Percentiles rank a stretch among this genome's conserved stretches.
Evolutionary conservation across 2,113 vertebrate genomes (phyloP).

Genomic region (Pycnonotus jocosus): DNA sequence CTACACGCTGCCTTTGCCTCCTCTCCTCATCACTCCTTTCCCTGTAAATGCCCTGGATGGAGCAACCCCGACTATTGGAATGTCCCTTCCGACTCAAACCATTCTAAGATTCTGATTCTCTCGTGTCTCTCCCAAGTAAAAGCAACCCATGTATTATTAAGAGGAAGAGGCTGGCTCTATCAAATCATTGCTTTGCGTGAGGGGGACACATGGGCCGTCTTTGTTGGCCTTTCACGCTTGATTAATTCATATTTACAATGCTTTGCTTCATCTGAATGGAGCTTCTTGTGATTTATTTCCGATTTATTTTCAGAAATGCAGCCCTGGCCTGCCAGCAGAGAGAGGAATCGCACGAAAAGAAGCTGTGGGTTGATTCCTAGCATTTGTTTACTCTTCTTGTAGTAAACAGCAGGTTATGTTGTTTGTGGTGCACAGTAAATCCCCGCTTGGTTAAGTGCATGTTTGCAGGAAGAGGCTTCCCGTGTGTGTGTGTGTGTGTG

Average conservation of each 20-base stretch:
- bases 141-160: background rate
- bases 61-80: accelerated
- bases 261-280: background rate
- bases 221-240: background rate
- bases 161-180: background rate
- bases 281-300: background rate
- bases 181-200: background rate
- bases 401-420: background rate
- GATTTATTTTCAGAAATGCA: background rate
- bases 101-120: background rate
- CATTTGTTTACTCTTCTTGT: background rate
- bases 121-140: background rate
- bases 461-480: background rate
- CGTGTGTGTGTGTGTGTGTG: too few species aligned
- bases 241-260: background rate
- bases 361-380: background rate
- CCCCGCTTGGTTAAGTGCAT: background rate
- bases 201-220: background rate
- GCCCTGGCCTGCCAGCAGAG: background rate
- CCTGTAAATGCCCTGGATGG: accelerated
- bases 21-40: accelerated
- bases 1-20: accelerated
- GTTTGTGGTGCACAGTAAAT: background rate
- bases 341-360: background rate
- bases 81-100: background rate